A percentile compares a stretch with the other conserved stretches of the same genome.
Conservation (phyloP, 23 tunicate species). For the Trididemnum nubilum region DNA sequence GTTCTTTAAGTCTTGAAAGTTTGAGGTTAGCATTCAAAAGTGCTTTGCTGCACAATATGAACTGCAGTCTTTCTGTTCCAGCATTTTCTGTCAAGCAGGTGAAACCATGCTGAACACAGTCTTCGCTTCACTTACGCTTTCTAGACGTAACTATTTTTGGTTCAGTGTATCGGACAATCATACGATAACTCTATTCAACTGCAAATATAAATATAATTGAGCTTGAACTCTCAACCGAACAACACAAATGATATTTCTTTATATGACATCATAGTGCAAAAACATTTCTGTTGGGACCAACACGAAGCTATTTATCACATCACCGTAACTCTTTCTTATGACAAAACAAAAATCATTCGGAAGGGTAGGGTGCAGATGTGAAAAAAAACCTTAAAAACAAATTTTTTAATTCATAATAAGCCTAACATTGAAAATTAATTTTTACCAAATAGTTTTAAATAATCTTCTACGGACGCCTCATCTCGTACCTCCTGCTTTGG, state of each 20-base stretch:
- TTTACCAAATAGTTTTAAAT: no score
- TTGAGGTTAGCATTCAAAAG: constrained; percentile 11
- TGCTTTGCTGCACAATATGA: constrained; percentile 25
- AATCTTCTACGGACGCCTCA: no score
- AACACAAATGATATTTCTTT: not conserved
- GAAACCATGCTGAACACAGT: constrained; percentile 16
- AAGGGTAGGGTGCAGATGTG: no score
- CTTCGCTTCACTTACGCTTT: constrained; percentile 1
- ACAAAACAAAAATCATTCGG: no score
- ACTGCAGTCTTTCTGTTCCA: constrained; percentile 42
- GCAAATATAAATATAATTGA: not conserved
- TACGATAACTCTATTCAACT: not conserved
- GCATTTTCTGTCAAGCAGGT: not conserved
- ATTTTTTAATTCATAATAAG: no score
- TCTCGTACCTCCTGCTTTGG: no score
- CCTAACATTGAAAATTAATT: no score
- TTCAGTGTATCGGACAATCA: not conserved
- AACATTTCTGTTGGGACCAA: no score
- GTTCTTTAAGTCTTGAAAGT: constrained; percentile 34
- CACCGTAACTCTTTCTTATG: no score
- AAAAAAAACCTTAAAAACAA: no score
- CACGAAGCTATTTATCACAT: no score
- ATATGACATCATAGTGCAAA: not conserved
- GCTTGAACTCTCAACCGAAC: no score
- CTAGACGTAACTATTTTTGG: not conserved